Evolutionary conservation across 2,113 vertebrate genomes (phyloP).

Genomic region (Cricetomys ansorgei): DNA sequence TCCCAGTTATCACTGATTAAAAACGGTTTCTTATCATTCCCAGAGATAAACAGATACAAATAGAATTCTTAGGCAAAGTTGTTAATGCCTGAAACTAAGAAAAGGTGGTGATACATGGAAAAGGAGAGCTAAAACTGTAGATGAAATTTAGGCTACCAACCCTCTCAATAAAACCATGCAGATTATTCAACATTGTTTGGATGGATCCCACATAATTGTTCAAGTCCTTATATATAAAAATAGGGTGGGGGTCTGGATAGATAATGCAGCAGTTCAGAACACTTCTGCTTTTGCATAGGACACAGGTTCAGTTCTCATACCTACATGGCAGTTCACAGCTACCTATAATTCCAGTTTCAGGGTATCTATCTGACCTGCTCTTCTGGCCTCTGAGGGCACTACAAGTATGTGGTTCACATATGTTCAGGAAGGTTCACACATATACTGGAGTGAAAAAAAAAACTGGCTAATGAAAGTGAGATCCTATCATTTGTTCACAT

Average conservation of each 20-base stretch:
- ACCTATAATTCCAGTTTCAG: not conserved
- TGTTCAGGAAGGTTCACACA: not conserved
- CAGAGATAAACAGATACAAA: not conserved
- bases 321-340: not conserved
- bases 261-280: not conserved
- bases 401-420: not conserved
- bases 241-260: accelerated
- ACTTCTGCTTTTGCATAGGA: not conserved
- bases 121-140: not conserved
- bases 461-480: not conserved
- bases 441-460: not conserved
- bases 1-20: not conserved
- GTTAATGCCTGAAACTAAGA: not conserved
- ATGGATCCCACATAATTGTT: not conserved
- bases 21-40: not conserved
- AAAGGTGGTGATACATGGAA: not conserved
- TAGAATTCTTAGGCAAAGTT: not conserved
- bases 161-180: not conserved
- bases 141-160: not conserved
- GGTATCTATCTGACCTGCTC: not conserved
- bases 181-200: not conserved
- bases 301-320: not conserved
- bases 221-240: not conserved
- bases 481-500: not conserved
- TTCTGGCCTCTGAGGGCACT: not conserved